These are phyloP conservation scores for Numenius phaeopus DNA, from an alignment of 2,797 vertebrate species.

Conservation along the genomic window DNA sequence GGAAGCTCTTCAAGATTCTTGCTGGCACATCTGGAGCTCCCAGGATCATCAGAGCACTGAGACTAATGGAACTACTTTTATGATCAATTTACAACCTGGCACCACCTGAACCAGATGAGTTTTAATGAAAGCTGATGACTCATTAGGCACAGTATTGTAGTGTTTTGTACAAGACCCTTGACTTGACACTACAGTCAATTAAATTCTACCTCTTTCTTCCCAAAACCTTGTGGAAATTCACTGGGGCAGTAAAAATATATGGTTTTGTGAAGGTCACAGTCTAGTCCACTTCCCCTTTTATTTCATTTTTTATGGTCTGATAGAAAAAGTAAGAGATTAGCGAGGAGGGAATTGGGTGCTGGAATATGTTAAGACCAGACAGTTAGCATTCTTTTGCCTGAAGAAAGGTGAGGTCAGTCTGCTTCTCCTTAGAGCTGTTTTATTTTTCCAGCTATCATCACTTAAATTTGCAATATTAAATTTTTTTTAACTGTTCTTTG, in stretches of 20 bases:
- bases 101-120: neutral
- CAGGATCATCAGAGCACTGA: neutral
- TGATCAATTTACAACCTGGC: conserved; percentile 15
- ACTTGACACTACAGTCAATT: neutral
- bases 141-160: neutral
- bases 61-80: conserved; percentile 12
- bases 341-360: neutral
- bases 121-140: neutral
- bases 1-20: conserved; percentile 25
- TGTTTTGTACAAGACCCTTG: neutral
- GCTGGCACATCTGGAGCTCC: neutral
- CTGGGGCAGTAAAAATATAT: neutral
- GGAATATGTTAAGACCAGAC: neutral
- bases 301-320: neutral
- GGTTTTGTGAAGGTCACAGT: neutral
- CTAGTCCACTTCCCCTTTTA: neutral
- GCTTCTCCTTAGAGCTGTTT: neutral
- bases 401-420: neutral
- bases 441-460: neutral
- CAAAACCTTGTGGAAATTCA: neutral
- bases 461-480: neutral
- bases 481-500: neutral
- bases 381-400: neutral
- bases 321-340: neutral
- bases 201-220: neutral